These are phyloP conservation scores for Drosophila nannoptera DNA, from an alignment of 1,140 invertebrate genomes.

Conservation along the genomic window DNA sequence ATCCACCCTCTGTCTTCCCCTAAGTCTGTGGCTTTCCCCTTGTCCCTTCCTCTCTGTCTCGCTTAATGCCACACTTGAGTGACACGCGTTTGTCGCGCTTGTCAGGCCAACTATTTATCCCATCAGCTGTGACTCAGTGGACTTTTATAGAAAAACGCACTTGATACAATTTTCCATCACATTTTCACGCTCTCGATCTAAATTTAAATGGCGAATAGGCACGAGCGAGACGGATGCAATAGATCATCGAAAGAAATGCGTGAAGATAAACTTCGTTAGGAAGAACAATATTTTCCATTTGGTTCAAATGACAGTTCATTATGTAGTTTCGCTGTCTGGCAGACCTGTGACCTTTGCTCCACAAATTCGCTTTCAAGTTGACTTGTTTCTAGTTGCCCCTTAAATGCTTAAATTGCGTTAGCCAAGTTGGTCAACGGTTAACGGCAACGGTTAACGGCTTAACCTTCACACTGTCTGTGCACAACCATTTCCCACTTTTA, in stretches of 20 bases:
- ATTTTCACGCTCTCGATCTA: background rate
- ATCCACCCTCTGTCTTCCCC: background rate
- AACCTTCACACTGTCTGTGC: conserved; percentile 44
- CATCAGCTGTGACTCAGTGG: conserved; percentile 5
- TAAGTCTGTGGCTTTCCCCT: background rate
- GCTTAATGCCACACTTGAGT: conserved; percentile 61
- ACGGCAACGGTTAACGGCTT: conserved; percentile 17
- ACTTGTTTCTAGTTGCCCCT: conserved; percentile 17
- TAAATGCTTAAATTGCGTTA: conserved; percentile 37
- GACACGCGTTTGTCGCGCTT: conserved; percentile 54
- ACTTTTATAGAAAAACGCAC: conserved; percentile 14
- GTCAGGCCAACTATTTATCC: conserved; percentile 51
- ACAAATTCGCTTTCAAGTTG: conserved; percentile 21
- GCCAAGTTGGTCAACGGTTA: conserved; percentile 28
- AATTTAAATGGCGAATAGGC: background rate
- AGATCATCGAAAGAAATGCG: too few species aligned
- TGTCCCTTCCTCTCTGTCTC: conserved; percentile 19
- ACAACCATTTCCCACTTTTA: conserved; percentile 37
- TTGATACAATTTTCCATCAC: conserved; percentile 1
- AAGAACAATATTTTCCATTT: too few species aligned
- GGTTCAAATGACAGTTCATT: too few species aligned
- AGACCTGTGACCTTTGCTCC: background rate
- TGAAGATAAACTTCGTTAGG: too few species aligned
- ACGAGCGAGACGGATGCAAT: too few species aligned
- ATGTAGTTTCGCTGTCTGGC: too few species aligned